Conservation (phyloP, 2,888 invertebrate genomes). For the Erynnis tages region DNA sequence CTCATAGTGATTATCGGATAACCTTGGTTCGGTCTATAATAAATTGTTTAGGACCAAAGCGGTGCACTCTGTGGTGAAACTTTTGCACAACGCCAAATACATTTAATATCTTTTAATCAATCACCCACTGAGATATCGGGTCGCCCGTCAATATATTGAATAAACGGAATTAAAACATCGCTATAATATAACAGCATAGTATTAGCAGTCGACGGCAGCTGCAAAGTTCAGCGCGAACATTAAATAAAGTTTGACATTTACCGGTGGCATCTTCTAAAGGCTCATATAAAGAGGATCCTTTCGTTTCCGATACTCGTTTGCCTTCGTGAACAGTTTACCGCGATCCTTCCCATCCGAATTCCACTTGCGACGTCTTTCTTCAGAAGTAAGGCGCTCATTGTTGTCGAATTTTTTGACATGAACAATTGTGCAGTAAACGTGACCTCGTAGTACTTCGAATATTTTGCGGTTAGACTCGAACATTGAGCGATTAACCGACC, state of each 20-base stretch:
- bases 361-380: constrained; percentile 23
- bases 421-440: constrained; percentile 57
- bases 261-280: constrained; percentile 46
- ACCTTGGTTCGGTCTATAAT: constrained; percentile 54
- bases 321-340: constrained; percentile 55
- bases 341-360: constrained; percentile 46
- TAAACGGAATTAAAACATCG: constrained; percentile 13
- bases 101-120: no score
- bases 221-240: constrained; percentile 32
- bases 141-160: not conserved
- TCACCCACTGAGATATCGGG: not conserved
- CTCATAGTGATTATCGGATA: constrained; percentile 41
- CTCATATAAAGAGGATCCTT: constrained; percentile 64
- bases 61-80: constrained; percentile 42
- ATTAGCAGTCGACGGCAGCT: constrained; percentile 30
- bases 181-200: constrained; percentile 11
- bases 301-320: constrained; percentile 61
- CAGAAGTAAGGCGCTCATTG: constrained; percentile 38
- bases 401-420: constrained; percentile 55
- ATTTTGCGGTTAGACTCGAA: constrained; percentile 69
- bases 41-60: constrained; percentile 33
- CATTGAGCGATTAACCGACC: constrained; percentile 64
- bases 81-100: constrained; percentile 45
- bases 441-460: no score
- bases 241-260: constrained; percentile 63